Evolutionary conservation across 2,888 invertebrate species (phyloP), one percentile per base, ranked within the genome.

Genomic region (Acanthacorydalis orientalis): DNA sequence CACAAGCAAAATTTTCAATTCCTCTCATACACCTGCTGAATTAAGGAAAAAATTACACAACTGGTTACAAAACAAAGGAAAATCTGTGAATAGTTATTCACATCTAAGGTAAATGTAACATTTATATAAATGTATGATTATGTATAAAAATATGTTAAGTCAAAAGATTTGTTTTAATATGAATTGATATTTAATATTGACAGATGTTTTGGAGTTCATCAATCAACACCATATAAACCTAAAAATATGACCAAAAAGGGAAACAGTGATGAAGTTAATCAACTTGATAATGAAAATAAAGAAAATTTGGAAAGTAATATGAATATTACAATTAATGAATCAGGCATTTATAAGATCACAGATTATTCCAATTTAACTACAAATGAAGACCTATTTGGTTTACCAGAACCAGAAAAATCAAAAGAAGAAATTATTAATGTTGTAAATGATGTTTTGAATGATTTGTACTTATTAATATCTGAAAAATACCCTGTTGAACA

Each of bases 401-500:
- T 37, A 33, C 42, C 38, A 31, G 11, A 38, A 14, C 12, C 14
- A 14, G 31, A 45, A 43, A 23, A 31, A 16, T 38, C 11, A 12
- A 8, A 10, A n/a, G 11, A 16, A n/a, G 48, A 55, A 48, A 48
- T 51, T n/a, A 44, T 51, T 42, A 48, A 46, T 31, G 48, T 74
- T 31, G 59, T 72, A 1, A 54, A 63, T 1, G 73, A 70, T 2
- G 72, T 74, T 0, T 54, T 76, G 51, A 65, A 63, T 53, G 74
- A 75, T 57, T 56, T 76, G 14, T 67, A 70, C 0, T 68, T 69
- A 48, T 53, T 77, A 44, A 59, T 75, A 50, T 56, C 63, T 47
- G 74, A 74, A 62, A 73, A 71, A 7, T 75, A 70, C 57, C 68
- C 73, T 2, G 65, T 66, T 63, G 68, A 70, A 42, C 74, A 74